Base-by-base conservation (phyloP, 2,113 vertebrate species). In the Podarcis cretensis region DNA sequence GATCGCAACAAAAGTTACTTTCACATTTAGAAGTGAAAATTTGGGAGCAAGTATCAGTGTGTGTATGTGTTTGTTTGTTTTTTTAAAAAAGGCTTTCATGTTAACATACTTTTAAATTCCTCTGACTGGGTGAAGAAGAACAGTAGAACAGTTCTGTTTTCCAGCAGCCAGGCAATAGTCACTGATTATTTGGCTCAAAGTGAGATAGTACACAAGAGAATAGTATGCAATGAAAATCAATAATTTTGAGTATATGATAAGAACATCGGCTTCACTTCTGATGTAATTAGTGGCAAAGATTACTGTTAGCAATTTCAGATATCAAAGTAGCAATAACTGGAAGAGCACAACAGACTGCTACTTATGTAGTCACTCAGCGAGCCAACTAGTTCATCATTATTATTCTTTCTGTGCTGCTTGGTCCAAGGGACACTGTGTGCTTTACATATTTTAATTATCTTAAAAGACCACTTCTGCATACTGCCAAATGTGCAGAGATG, bases 211-310 rank as follows among this genome's bases (percentile, higher is more conserved):
- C 80, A 79, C 40, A 81, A 91, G 83, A 80, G 3, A 6, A 12
- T 59, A 40, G 3, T 3, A 43, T 79, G 43, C 81, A 86, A 89
- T 87, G 83, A 90, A 91, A 92, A 89, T 59, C 43, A 83, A 91
- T 32, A 9, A 30, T n/a, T 68, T 13, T 21, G 2, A 90, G 25
- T 14, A n/a, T 77, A 86, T 40, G 82, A 1, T 87, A 79, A 87
- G 81, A 78, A n/a, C 32, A 43, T 20, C 16, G 48, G 14, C 43
- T 30, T 76, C 35, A 88, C 27, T 66, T 76, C 63, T 76, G 35
- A 9, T 74, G 59, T 21, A 76, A 65, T 77, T 83, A 54, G 5
- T 82, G 68, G 13, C 23, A 14, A 57, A 68, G 73, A 77, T 77
- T 88, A 83, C 23, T 83, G 30, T 30, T 83, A 83, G n/a, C n/a